Base-by-base conservation (phyloP, 2,797 vertebrate species). In the Clarias platycephalus region DNA sequence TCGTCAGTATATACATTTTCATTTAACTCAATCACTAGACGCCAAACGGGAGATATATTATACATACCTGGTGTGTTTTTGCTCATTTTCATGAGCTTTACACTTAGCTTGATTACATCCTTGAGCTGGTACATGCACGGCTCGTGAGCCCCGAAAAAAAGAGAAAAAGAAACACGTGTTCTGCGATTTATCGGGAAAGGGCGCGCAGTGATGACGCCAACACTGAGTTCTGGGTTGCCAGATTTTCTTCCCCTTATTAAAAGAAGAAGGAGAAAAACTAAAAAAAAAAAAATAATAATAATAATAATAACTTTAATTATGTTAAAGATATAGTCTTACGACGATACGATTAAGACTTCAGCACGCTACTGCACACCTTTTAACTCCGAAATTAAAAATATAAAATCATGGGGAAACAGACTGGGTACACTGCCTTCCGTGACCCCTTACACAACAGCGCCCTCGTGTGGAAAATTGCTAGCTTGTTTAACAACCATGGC, bases 401-500 rank as follows among this genome's bases (percentile, higher is more conserved):
- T 7, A 58, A 58, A 76, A 20, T 5, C 7, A 22, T 76, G 5
- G 22, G 2, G 2, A 26, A 64, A 26, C 8, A 58, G 20, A 49
- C n/a, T n/a, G 22, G 10, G 26, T 15, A 55, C 40, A 2, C 8
- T 1, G 4, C n/a, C 49, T 4, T 62, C 20, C 22, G 62, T 71
- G 26, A 80, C 13, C 3, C 0, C 16, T 28, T 82, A 44, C 16
- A 55, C 58, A 24, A 4, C 55, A 3, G 62, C 16, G 78, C 82
- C 86, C 82, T 79, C 88, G 81, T 53, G 68, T 70, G 86, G 74
- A 70, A 20, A 40, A 75, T 18, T 6, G 16, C n/a, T n/a, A 49
- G 22, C 22, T 15, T 1, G n/a, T 53, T 74, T 28, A 49, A 26
- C 24, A 2, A 0, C 24, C 24, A 58, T 40, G 7, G 40, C 40